Conservation (phyloP, 2,797 vertebrate species). For the Hypotaenidia okinawae region DNA sequence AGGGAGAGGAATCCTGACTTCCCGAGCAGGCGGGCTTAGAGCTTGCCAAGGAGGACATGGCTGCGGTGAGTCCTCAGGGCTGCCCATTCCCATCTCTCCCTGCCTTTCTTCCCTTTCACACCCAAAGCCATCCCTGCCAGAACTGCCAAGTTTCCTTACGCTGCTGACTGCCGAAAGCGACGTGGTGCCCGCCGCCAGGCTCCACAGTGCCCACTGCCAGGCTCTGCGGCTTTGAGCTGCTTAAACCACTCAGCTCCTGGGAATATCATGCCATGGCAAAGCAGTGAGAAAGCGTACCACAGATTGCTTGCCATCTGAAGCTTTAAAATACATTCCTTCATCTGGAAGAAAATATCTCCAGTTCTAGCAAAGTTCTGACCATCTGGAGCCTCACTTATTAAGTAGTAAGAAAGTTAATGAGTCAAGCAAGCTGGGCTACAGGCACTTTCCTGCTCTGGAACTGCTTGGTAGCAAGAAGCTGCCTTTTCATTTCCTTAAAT, state of each 20-base stretch:
- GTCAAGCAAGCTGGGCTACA: background rate
- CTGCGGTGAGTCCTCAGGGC: background rate
- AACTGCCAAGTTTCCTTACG: too few relatives aligned
- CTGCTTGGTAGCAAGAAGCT: background rate
- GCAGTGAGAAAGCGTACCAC: background rate
- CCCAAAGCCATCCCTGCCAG: too few relatives aligned
- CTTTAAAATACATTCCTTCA: background rate
- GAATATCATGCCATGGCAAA: background rate
- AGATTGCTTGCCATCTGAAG: background rate
- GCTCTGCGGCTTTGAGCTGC: background rate
- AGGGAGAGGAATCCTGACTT: background rate
- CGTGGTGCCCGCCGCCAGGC: too few relatives aligned
- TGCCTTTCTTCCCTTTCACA: rapidly evolving
- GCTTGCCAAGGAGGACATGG: background rate
- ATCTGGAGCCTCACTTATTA: slow-evolving; percentile 3
- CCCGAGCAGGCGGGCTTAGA: background rate
- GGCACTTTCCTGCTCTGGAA: background rate
- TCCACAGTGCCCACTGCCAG: background rate
- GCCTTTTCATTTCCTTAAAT: background rate
- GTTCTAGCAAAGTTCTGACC: background rate
- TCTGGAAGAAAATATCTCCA: background rate
- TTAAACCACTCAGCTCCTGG: background rate
- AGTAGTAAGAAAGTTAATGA: background rate
- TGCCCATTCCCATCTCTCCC: background rate
- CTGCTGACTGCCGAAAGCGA: too few relatives aligned